These are phyloP conservation scores for Muschampia plurimacula DNA, from an alignment of 2,888 invertebrate species.

Conservation along the genomic window DNA sequence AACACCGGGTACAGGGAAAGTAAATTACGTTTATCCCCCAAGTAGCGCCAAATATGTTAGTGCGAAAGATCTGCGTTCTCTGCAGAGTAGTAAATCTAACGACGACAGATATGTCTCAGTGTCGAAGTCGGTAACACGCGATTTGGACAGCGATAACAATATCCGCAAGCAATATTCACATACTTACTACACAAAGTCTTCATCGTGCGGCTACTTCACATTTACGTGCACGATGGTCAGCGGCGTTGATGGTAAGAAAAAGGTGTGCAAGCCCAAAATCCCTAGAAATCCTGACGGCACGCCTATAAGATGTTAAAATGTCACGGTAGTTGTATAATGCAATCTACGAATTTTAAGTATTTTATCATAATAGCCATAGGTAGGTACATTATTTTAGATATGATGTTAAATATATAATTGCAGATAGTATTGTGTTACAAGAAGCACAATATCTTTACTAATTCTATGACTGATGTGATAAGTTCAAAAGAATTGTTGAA, in stretches of 20 bases:
- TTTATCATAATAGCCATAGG: slow-evolving; percentile 11
- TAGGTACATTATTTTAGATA: not conserved
- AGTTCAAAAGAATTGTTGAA: too few relatives aligned
- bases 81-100: slow-evolving; percentile 67
- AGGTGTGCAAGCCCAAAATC: slow-evolving; percentile 92
- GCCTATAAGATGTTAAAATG: slow-evolving; percentile 85
- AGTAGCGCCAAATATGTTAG: slow-evolving; percentile 62
- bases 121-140: slow-evolving; percentile 92
- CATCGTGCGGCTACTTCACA: slow-evolving; percentile 94
- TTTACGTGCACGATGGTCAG: slow-evolving; percentile 93
- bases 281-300: slow-evolving; percentile 91
- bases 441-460: not conserved
- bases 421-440: slow-evolving; percentile 21
- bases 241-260: slow-evolving; percentile 91
- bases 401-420: not conserved
- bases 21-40: slow-evolving; percentile 67
- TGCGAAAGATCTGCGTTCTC: slow-evolving; percentile 70
- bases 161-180: slow-evolving; percentile 91
- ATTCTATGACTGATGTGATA: not conserved
- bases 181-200: slow-evolving; percentile 94
- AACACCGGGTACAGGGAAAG: slow-evolving; percentile 79
- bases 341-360: slow-evolving; percentile 23
- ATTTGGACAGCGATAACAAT: slow-evolving; percentile 86
- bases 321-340: not conserved
- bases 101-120: slow-evolving; percentile 91